These are phyloP conservation scores for Apogon talboti DNA, from an alignment of 2,797 vertebrate species.

Conservation along the genomic window DNA sequence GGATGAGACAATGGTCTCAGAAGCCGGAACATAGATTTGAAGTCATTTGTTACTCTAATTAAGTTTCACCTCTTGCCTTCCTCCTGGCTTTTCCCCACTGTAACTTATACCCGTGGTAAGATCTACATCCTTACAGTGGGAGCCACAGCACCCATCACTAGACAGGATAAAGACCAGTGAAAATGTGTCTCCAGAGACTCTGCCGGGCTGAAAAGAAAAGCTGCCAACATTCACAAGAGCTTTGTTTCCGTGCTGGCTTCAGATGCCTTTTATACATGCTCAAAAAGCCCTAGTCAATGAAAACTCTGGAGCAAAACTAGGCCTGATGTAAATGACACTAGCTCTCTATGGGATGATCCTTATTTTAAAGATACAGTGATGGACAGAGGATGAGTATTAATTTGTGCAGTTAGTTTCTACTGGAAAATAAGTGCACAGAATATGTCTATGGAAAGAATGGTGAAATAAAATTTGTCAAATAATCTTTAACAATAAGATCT, in stretches of 20 bases:
- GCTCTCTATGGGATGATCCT: constrained; percentile 46
- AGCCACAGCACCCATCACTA: constrained; percentile 78
- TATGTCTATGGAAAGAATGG: not conserved
- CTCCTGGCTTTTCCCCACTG: constrained; percentile 68
- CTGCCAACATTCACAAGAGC: constrained; percentile 79
- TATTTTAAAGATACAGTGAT: constrained; percentile 19
- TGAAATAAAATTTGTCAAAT: not conserved
- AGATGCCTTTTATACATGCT: constrained; percentile 68
- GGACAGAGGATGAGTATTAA: constrained; percentile 1
- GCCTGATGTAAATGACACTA: constrained; percentile 70
- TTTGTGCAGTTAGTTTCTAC: constrained; percentile 2
- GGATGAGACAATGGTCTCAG: constrained; percentile 25
- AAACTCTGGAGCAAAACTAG: constrained; percentile 51
- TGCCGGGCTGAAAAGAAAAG: constrained; percentile 73
- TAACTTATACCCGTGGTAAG: constrained; percentile 87
- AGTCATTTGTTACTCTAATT: constrained; percentile 56
- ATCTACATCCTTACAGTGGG: constrained; percentile 71
- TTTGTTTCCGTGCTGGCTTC: constrained; percentile 79
- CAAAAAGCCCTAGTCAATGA: constrained; percentile 54
- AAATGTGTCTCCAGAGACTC: constrained; percentile 77
- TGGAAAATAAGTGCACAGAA: not conserved
- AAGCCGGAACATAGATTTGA: constrained; percentile 31
- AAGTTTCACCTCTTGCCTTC: constrained; percentile 46
- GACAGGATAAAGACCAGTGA: constrained; percentile 79
- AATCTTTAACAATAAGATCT: not conserved